Percentiles rank a stretch among this genome's conserved stretches.
Evolutionary conservation across 35 echinoderm and acorn worm genomes (phyloP).

Genomic region (Heliocidaris tuberculata): DNA sequence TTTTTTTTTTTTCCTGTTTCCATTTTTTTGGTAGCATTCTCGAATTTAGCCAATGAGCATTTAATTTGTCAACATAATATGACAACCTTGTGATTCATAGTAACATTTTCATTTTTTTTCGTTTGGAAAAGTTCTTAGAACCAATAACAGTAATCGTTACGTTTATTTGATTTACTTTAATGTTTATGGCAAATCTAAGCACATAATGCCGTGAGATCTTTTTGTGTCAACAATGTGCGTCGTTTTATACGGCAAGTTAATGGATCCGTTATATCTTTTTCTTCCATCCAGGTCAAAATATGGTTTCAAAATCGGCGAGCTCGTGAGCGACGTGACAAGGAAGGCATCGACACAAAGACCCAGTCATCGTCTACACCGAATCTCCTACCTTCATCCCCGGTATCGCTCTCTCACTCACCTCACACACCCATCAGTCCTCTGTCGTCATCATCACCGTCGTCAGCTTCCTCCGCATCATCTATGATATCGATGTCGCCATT

Average conservation of each 20-base stretch:
- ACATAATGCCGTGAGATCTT: background rate
- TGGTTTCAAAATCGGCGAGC: constrained; percentile 93
- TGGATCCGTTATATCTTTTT: constrained; percentile 19
- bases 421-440: constrained; percentile 36
- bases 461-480: background rate
- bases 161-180: no score
- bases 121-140: background rate
- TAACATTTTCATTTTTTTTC: background rate
- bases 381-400: background rate
- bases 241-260: background rate
- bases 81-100: background rate
- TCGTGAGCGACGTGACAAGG: constrained; percentile 87
- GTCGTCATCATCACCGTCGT: constrained; percentile 22
- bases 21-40: background rate
- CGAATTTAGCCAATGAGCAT: background rate
- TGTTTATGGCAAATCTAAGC: no score
- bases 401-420: constrained; percentile 7
- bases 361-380: background rate
- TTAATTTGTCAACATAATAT: background rate
- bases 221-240: background rate
- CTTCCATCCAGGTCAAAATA: constrained; percentile 88
- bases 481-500: background rate
- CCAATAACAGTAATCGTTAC: no score
- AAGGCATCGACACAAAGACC: constrained; percentile 55
- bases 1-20: background rate